Evolutionary conservation across 2,888 invertebrate genomes (phyloP), one percentile per base, ranked within the genome.

Genomic region (Lycia hirtaria): DNA sequence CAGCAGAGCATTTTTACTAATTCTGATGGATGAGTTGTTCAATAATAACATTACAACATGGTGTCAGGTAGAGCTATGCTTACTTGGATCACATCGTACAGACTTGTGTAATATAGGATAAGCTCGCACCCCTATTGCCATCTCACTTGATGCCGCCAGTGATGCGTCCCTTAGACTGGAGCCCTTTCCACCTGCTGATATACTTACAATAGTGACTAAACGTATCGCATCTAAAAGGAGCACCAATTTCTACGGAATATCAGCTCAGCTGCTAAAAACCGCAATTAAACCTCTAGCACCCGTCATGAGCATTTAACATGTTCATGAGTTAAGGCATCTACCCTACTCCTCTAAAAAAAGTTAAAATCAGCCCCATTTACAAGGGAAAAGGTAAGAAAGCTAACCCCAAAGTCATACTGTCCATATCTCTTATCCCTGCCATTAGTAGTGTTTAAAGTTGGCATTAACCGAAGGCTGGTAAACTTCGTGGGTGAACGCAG

Each of bases 361-460:
- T 57, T 0, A 57, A 57, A 35, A 24, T 57, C 5, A 4, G n/a
- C 22, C 57, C 57, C 0, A 12, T 57, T 0, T 57, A 52, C 17
- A 57, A 52, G n/a, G 52, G 57, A 2, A 57, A 57, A 24, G 52
- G 57, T 0, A 47, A 47, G 28, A 28, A 57, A 43, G 2, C 12
- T 0, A 52, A 52, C 4, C 35, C 33, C 0, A 43, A 37, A n/a
- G 2, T 57, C 57, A 2, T 57, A 57, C 19, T 28, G 57, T 0
- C 52, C 57, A 56, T 56, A 19, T 51, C 57, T 5, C 20, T 57
- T 0, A 52, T 57, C 3, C 52, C 57, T 0, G 56, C 51, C 0
- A 3, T 56, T 4, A 58, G 58, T 12, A 58, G 24, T 58, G 0
- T 32, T 58, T 9, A 48, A 52, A 17, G 57, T 52, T 0, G 57